phyloP scores from a whole-genome alignment of 2,113 vertebrate species.

The Talpa occidentalis region DNA sequence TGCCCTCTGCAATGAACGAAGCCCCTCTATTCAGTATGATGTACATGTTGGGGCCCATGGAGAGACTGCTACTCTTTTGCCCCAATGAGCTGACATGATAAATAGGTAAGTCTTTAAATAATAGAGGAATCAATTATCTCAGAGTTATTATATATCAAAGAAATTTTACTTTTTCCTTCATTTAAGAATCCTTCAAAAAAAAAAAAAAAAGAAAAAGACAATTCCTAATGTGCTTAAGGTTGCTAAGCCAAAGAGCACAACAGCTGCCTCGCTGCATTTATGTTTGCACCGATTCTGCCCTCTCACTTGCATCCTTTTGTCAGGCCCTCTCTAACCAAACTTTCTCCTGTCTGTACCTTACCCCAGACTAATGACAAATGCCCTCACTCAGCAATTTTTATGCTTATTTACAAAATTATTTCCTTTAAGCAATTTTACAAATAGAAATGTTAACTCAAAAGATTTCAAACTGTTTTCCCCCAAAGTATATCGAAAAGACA shows the following conservation, averaged over 20 bases:
- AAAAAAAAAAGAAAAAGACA: not conserved
- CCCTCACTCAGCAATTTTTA: not conserved
- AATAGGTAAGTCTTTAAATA: not conserved
- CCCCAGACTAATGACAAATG: not conserved
- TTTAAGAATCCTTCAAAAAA: not conserved
- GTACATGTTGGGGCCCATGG: fast-evolving
- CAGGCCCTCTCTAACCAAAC: not conserved
- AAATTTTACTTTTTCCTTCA: not conserved
- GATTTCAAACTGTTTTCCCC: not conserved
- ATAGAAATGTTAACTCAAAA: not conserved
- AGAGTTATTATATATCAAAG: not conserved
- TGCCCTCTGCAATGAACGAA: not conserved
- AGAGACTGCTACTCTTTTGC: not conserved
- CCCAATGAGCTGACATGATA: not conserved
- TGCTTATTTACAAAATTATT: not conserved
- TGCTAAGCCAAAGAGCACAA: not conserved
- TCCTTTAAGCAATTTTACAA: not conserved
- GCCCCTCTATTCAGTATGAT: not conserved
- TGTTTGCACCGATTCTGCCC: too few relatives aligned
- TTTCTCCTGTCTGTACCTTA: not conserved
- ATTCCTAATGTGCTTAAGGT: not conserved
- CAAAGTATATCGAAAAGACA: not conserved
- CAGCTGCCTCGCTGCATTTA: not conserved
- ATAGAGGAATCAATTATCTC: not conserved
- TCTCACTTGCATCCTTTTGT: not conserved